phyloP scores from a whole-genome alignment of 2,797 vertebrate genomes.

The Etheostoma perlongum region DNA sequence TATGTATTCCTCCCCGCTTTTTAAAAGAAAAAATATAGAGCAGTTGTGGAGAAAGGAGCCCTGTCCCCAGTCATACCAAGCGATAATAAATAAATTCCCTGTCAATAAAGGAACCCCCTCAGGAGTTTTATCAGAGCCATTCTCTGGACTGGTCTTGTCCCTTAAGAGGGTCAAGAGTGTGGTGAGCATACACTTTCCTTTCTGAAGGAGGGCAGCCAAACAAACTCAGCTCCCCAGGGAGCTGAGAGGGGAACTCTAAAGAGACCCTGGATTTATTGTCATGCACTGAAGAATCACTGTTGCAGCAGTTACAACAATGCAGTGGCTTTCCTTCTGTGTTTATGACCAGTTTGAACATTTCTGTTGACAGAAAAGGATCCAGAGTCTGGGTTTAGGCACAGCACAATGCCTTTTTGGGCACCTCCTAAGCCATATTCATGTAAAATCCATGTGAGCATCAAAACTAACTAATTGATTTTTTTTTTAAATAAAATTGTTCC shows the following conservation, averaged over 20 bases:
- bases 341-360: neutral
- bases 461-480: no score
- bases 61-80: slow-evolving; percentile 21
- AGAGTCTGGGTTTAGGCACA: no score
- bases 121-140: slow-evolving; percentile 50
- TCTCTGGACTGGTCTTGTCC: slow-evolving; percentile 50
- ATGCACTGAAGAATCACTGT: slow-evolving; percentile 60
- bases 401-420: no score
- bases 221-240: slow-evolving; percentile 56
- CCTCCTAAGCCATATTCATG: no score
- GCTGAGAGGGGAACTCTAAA: slow-evolving; percentile 37
- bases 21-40: neutral
- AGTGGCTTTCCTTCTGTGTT: neutral
- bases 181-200: slow-evolving; percentile 58
- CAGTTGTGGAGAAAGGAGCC: slow-evolving; percentile 22
- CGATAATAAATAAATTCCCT: slow-evolving; percentile 51
- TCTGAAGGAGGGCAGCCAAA: slow-evolving; percentile 55
- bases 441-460: no score
- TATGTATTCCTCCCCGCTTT: neutral
- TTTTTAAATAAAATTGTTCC: no score
- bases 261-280: slow-evolving; percentile 39
- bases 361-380: slow-evolving; percentile 1
- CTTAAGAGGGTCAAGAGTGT: slow-evolving; percentile 70
- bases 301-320: slow-evolving; percentile 36
- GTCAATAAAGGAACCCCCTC: slow-evolving; percentile 33